These are phyloP conservation scores for Philhelius pedissequus DNA, from an alignment of 2,888 invertebrate species.

Conservation along the genomic window DNA sequence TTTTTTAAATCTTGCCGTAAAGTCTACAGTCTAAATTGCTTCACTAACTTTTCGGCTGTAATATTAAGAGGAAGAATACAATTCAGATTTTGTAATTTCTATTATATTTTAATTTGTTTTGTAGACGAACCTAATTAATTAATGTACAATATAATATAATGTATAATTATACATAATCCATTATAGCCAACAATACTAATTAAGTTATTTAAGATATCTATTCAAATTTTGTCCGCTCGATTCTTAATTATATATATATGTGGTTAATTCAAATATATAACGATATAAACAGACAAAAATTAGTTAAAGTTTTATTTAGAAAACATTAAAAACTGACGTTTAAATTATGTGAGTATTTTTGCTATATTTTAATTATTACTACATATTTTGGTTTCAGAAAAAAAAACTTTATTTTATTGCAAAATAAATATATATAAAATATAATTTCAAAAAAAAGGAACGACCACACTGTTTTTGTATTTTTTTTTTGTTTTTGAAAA, in stretches of 20 bases:
- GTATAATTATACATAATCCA: neutral
- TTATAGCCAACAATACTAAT: constrained; percentile 10
- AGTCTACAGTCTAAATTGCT: no score
- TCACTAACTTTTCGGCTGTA: neutral
- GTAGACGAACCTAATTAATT: neutral
- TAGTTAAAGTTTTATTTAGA: neutral
- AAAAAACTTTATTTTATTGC: no score
- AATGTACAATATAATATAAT: neutral
- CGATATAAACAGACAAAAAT: neutral
- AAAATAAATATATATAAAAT: no score
- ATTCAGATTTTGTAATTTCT: neutral
- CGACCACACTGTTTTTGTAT: no score
- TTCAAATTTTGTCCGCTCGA: constrained; percentile 38
- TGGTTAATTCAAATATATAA: constrained; percentile 48
- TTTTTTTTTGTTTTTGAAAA: no score
- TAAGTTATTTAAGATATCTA: constrained; percentile 26
- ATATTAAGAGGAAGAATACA: neutral
- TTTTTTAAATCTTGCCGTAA: no score
- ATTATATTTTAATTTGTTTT: constrained; percentile 25
- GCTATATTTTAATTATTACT: no score
- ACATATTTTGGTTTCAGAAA: no score
- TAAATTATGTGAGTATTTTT: neutral
- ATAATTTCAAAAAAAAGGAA: no score
- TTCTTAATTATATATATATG: constrained; percentile 36
- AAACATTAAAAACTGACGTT: neutral